phyloP scores from a whole-genome alignment of 2,797 vertebrate species.

The Oryzias sinensis region DNA sequence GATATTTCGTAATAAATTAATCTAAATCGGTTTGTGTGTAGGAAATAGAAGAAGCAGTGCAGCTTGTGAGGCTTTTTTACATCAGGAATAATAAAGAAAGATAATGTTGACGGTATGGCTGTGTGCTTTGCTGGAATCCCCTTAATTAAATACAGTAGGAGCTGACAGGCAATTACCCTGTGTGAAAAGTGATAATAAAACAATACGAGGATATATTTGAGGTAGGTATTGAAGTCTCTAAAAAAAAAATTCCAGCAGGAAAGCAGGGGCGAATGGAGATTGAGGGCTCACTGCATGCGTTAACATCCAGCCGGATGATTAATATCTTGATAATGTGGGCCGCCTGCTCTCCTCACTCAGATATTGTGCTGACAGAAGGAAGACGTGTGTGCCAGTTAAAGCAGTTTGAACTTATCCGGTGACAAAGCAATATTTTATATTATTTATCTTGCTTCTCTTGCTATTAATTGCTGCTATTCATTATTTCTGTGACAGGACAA shows the following conservation, averaged over 20 bases:
- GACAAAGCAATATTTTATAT: slow-evolving; percentile 77
- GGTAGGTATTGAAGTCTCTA: slow-evolving; percentile 25
- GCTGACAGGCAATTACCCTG: slow-evolving; percentile 51
- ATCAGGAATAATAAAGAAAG: slow-evolving; percentile 38
- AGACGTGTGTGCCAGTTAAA: slow-evolving; percentile 64
- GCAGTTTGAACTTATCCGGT: slow-evolving; percentile 54
- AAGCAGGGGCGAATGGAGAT: slow-evolving; percentile 39
- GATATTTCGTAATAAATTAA: too few relatives aligned
- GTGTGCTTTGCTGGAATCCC: slow-evolving; percentile 40
- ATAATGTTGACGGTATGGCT: slow-evolving; percentile 40
- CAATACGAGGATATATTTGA: slow-evolving; percentile 34
- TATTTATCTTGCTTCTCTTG: slow-evolving; percentile 68
- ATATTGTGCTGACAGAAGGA: slow-evolving; percentile 62
- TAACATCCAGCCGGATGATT: slow-evolving; percentile 65
- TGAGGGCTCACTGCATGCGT: slow-evolving; percentile 33
- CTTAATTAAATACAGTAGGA: slow-evolving; percentile 49
- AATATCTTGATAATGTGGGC: slow-evolving; percentile 64
- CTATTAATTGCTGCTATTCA: slow-evolving; percentile 64
- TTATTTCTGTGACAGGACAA: slow-evolving; percentile 59
- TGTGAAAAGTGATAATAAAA: slow-evolving; percentile 52
- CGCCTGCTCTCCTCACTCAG: slow-evolving; percentile 47
- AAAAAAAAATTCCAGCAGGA: slow-evolving; percentile 27
- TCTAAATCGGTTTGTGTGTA: slow-evolving; percentile 21
- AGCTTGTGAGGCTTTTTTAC: slow-evolving; percentile 30
- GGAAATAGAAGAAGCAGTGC: slow-evolving; percentile 7